phyloP scores from a whole-genome alignment of 1,140 invertebrate species.

The fruit fly (Drosophila melanogaster) region DNA sequence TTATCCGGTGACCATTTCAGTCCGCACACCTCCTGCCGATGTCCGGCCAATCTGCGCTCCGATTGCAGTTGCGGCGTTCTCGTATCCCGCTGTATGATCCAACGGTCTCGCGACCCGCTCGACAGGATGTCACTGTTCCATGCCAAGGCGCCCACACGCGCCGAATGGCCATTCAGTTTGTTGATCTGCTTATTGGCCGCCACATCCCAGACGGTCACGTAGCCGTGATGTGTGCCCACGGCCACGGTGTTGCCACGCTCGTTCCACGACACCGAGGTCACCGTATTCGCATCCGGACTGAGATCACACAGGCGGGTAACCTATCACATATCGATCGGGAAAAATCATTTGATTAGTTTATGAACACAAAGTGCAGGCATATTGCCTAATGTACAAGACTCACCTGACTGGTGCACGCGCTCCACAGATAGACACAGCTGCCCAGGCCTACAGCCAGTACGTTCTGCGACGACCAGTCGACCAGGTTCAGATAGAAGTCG shows the following conservation, averaged over 20 bases:
- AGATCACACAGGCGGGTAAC: conserved; percentile 98
- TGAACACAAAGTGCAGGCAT: too few relatives aligned
- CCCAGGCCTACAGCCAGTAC: conserved; percentile 99
- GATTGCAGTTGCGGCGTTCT: conserved; percentile 92
- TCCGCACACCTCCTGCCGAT: conserved; percentile 99
- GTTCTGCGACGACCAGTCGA: conserved; percentile 99
- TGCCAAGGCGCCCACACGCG: conserved; percentile 96
- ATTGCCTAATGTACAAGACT: conserved; percentile 11
- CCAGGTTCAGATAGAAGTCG: conserved; percentile 99
- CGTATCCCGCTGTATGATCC: conserved; percentile 97
- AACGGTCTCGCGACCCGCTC: conserved; percentile 96
- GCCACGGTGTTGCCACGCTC: conserved; percentile 98
- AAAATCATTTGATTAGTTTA: neutral
- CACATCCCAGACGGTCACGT: conserved; percentile 99
- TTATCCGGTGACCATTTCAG: conserved; percentile 99
- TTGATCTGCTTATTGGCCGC: conserved; percentile 96
- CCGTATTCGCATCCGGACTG: conserved; percentile 95
- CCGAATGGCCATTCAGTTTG: conserved; percentile 96
- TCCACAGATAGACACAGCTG: conserved; percentile 99
- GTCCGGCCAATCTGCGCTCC: conserved; percentile 93
- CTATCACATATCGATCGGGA: conserved; percentile 63
- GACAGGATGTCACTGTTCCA: conserved; percentile 99
- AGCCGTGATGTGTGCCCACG: conserved; percentile 98
- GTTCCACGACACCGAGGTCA: conserved; percentile 99
- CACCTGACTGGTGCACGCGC: conserved; percentile 98